These are phyloP conservation scores for Orcinus orca DNA, from an alignment of 2,113 vertebrate genomes.

Conservation along the genomic window DNA sequence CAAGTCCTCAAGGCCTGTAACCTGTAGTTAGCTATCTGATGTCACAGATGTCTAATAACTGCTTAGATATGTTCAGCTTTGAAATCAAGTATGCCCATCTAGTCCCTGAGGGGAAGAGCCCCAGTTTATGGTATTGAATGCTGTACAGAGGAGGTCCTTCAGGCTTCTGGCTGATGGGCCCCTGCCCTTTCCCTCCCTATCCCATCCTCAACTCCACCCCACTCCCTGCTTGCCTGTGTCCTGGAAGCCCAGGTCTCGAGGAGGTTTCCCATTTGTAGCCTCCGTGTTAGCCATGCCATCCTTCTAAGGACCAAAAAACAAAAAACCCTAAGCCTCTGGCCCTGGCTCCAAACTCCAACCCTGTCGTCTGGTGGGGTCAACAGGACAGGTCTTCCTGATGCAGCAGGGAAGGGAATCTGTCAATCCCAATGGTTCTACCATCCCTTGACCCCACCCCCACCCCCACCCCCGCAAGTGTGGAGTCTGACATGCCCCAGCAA, in stretches of 20 bases:
- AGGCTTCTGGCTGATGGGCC: not conserved
- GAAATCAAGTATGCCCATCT: not conserved
- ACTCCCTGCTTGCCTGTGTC: constrained; percentile 87
- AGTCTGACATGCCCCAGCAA: not conserved
- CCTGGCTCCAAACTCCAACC: not conserved
- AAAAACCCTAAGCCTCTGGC: constrained; percentile 21
- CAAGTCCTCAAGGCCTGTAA: not conserved
- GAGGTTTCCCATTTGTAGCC: constrained; percentile 85
- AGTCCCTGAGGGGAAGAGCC: not conserved
- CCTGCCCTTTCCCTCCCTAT: not conserved
- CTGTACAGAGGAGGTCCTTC: not conserved
- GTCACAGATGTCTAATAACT: not conserved
- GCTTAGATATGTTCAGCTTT: not conserved
- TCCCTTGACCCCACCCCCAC: not conserved
- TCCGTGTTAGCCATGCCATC: constrained; percentile 86
- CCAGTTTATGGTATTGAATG: not conserved
- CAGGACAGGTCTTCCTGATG: not conserved
- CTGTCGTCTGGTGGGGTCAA: not conserved
- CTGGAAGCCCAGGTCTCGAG: constrained; percentile 90
- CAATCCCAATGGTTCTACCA: not conserved
- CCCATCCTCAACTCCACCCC: not conserved
- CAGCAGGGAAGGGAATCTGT: not conserved
- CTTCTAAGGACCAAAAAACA: constrained; percentile 79
- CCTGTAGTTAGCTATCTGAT: not conserved
- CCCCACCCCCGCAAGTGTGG: not conserved